Evolutionary conservation across 1,140 invertebrate species (phyloP).

Genomic region (Tribolium madens): DNA sequence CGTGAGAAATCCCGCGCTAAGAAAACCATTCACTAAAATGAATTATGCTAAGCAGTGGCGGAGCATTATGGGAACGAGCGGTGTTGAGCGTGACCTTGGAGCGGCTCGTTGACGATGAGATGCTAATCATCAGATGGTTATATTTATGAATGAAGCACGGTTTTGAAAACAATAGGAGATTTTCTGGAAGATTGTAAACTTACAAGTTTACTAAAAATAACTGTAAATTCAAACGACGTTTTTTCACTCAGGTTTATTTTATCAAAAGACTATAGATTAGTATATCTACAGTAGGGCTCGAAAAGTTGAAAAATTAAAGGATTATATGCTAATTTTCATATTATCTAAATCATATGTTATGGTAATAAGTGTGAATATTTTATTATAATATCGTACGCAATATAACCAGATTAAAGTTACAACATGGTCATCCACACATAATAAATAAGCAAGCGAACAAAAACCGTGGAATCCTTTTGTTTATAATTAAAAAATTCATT

Average conservation of each 20-base stretch:
- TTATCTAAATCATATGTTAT: too few species aligned
- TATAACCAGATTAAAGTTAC: too few species aligned
- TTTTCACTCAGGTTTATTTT: not conserved
- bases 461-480: too few species aligned
- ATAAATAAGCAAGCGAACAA: too few species aligned
- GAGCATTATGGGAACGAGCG: constrained; percentile 5
- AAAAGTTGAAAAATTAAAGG: too few species aligned
- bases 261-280: too few species aligned
- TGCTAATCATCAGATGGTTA: not conserved
- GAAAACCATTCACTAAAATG: constrained; percentile 6
- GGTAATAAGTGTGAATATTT: too few species aligned
- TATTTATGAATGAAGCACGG: not conserved
- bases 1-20: constrained; percentile 7
- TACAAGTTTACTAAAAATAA: not conserved
- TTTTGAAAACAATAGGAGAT: not conserved
- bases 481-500: too few species aligned
- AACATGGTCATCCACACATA: too few species aligned
- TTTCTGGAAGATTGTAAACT: not conserved
- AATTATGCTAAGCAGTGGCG: constrained; percentile 25
- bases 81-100: not conserved
- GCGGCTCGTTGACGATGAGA: not conserved
- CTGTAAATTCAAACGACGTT: not conserved
- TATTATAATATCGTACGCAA: too few species aligned
- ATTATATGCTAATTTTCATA: too few species aligned
- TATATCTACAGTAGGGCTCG: too few species aligned